A percentile compares a stretch with the other conserved stretches of the same genome.
phyloP scores from a whole-genome alignment of 1,140 invertebrate species.

The Diorhabda elongata region DNA sequence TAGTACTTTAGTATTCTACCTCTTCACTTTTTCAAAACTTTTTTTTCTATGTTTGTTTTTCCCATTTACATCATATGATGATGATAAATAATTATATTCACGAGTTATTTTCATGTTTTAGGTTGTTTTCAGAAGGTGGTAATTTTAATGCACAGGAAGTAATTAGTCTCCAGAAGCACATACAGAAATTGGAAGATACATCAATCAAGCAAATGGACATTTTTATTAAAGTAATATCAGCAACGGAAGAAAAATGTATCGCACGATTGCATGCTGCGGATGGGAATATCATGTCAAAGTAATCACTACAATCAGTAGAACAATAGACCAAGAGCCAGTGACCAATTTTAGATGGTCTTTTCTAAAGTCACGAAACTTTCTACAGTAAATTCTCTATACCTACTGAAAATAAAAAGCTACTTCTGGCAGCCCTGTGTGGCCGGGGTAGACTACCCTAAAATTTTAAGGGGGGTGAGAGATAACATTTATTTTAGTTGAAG shows the following conservation, averaged over 20 bases:
- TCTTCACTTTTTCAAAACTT: no score
- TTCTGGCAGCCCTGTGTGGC: no score
- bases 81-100: not conserved
- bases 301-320: not conserved
- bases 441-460: no score
- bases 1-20: no score
- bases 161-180: constrained; percentile 17
- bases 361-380: no score
- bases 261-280: not conserved
- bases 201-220: constrained; percentile 14
- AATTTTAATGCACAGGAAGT: constrained; percentile 25
- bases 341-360: no score
- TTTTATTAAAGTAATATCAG: constrained; percentile 7
- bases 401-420: no score
- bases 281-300: not conserved
- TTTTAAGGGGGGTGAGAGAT: no score
- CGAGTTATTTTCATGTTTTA: constrained; percentile 1
- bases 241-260: constrained; percentile 5
- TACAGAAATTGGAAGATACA: constrained; percentile 20
- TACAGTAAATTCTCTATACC: no score
- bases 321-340: not conserved
- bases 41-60: no score
- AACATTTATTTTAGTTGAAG: no score
- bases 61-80: no score
- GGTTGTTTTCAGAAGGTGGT: constrained; percentile 28